Conservation (phyloP, 37 sponge, comb jelly and placozoan species). For the Hexactinellida sp. region DNA sequence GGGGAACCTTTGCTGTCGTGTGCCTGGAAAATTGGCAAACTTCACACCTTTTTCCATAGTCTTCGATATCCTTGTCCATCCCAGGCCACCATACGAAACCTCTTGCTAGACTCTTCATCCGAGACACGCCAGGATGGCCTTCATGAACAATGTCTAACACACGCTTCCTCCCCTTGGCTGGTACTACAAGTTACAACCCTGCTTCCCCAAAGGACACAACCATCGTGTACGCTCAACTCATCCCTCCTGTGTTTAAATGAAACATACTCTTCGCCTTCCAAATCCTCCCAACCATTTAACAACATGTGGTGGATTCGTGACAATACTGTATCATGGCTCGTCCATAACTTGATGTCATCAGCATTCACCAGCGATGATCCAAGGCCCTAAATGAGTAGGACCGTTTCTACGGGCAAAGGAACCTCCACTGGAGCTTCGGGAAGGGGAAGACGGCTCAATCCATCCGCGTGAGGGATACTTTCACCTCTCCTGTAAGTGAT, state of each 20-base stretch:
- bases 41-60: not conserved
- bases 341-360: slow-evolving; percentile 5
- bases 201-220: not conserved
- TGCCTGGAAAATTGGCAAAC: not conserved
- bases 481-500: slow-evolving; percentile 20
- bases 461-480: slow-evolving; percentile 23
- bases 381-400: not conserved
- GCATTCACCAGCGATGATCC: not conserved
- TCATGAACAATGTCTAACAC: not conserved
- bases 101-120: not conserved
- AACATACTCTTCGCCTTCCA: not conserved
- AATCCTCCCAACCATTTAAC: not conserved
- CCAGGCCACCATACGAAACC: not conserved
- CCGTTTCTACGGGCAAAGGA: slow-evolving; percentile 2
- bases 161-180: not conserved
- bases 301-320: not conserved
- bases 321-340: not conserved
- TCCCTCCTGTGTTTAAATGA: not conserved
- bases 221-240: not conserved
- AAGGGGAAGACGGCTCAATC: slow-evolving; percentile 27
- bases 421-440: not conserved
- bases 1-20: not conserved
- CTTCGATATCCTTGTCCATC: not conserved
- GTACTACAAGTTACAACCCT: not conserved
- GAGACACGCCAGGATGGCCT: not conserved